Conservation (phyloP, 2,888 invertebrate species). For the Eristalis arbustorum region DNA sequence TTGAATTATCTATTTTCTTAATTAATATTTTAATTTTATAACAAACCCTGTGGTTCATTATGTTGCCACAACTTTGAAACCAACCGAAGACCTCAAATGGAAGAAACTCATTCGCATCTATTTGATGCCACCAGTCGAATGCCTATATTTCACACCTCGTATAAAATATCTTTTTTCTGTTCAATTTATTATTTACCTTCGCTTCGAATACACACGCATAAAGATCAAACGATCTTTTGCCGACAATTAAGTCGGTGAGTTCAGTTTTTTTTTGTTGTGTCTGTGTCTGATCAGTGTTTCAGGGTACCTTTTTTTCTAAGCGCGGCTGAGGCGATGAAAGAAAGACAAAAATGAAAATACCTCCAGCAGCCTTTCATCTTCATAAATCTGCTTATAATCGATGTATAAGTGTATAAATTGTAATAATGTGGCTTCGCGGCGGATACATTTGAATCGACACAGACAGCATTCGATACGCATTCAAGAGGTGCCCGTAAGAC, state of each 20-base stretch:
- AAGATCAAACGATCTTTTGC: constrained; percentile 48
- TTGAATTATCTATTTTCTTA: constrained; percentile 42
- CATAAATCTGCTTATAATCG: constrained; percentile 61
- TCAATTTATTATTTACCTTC: constrained; percentile 54
- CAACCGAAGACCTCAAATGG: constrained; percentile 2
- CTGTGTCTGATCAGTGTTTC: constrained; percentile 18
- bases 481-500: constrained; percentile 10
- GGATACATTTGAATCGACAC: constrained; percentile 36
- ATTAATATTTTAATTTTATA: constrained; percentile 58
- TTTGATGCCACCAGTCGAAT: constrained; percentile 23
- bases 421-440: constrained; percentile 43
- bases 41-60: neutral
- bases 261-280: neutral
- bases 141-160: constrained; percentile 68
- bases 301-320: constrained; percentile 24
- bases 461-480: constrained; percentile 31
- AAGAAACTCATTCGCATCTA: constrained; percentile 44
- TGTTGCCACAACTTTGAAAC: neutral
- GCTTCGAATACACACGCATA: constrained; percentile 7
- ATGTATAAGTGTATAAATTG: constrained; percentile 55
- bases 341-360: constrained; percentile 1
- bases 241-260: constrained; percentile 45
- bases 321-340: neutral
- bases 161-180: constrained; percentile 63
- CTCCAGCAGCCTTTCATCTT: constrained; percentile 38